Evolutionary conservation across 2,113 vertebrate species (phyloP), one percentile per base, ranked within the genome.

Genomic region (Amblyornis subalaris): DNA sequence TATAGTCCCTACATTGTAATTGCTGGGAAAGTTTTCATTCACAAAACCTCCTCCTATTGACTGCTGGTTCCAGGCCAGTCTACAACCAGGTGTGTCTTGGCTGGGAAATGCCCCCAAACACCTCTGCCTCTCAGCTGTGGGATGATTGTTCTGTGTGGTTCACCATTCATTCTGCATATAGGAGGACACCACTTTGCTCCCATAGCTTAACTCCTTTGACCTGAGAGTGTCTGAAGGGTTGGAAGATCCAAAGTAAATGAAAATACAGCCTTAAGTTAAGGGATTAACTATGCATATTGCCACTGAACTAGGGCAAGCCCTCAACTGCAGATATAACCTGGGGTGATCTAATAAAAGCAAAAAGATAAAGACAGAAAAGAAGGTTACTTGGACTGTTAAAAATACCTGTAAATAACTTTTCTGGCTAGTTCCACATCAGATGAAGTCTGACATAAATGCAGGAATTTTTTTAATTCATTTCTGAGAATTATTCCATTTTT

Each of bases 371-470:
- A 75, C 19, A 89, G 21, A 48, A 83, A 62, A 78, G 8, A 38
- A 17, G 5, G 4, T 78, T 91, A 94, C 55, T 60, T 88, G 80
- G 47, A 57, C 47, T 86, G 58, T 61, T 62, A 80, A 77, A 88
- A 65, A 80, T 97, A 99, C 99, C 98, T 99, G 86, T 98, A 98
- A 86, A 99, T 98, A 69, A 97, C 98, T 89, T 96, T 95, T 97
- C 97, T 99, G 75, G 98, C 98, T 45, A 98, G 91, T 77, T 97
- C 95, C 96, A 99, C 86, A 51, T 99, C 99, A 3, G 98, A 97
- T 42, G 95, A 93, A 79, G 97, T 98, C 40, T 99, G 97, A 93
- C 99, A 99, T 58, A 99, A 80, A 97, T 99, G 98, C 48, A 99
- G 97, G 36, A 99, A 84, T 1, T 95, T 97, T 97, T 98, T 98